Percentiles rank a stretch among this genome's conserved stretches.
phyloP scores from a whole-genome alignment of 2,113 vertebrate species.

The Morphnarchus princeps region DNA sequence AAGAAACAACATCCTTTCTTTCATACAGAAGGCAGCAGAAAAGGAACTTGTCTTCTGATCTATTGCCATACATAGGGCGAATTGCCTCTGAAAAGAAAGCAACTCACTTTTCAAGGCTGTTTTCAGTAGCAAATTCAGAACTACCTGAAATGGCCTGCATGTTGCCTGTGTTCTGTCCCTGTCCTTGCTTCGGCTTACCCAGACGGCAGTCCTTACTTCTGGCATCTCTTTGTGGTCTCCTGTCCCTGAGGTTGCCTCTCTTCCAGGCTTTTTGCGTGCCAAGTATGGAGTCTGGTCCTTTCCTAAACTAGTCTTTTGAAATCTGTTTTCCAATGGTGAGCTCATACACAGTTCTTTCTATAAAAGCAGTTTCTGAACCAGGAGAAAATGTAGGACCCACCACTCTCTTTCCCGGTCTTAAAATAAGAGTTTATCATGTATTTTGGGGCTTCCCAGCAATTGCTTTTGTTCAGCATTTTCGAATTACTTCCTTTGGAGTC shows the following conservation, averaged over 20 bases:
- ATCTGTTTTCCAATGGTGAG: background rate
- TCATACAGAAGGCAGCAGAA: background rate
- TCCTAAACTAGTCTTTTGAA: background rate
- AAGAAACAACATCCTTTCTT: background rate
- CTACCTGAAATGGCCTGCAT: background rate
- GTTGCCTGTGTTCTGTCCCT: background rate
- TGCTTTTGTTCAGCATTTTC: background rate
- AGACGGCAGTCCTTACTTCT: background rate
- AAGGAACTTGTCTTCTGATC: background rate
- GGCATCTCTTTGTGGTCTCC: background rate
- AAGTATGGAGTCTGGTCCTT: background rate
- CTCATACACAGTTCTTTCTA: background rate
- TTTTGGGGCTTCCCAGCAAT: background rate
- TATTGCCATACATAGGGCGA: rapidly evolving
- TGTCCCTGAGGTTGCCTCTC: background rate
- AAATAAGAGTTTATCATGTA: background rate
- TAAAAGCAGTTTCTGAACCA: background rate
- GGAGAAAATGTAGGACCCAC: background rate
- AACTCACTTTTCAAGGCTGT: background rate
- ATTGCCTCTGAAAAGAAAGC: background rate
- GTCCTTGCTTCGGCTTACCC: background rate
- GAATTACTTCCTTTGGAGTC: background rate
- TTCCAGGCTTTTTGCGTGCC: background rate
- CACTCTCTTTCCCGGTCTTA: background rate
- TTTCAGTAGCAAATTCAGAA: background rate